These are phyloP conservation scores for Eucidaris tribuloides DNA, from an alignment of 35 echinoderm and acorn worm genomes.

Conservation along the genomic window DNA sequence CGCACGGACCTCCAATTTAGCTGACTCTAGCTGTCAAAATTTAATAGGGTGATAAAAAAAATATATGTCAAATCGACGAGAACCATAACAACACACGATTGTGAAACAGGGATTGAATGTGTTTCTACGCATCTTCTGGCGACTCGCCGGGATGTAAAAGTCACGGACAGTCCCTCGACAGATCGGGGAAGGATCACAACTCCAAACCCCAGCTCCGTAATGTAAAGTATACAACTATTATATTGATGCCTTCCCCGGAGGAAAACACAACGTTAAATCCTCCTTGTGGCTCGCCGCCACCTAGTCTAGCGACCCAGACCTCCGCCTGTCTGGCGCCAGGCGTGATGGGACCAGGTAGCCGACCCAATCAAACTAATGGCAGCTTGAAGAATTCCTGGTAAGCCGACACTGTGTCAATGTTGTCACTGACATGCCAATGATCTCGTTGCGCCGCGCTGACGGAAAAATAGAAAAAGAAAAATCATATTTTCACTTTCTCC, in stretches of 20 bases:
- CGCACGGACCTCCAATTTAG: too few relatives aligned
- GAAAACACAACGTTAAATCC: background rate
- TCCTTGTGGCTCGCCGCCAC: background rate
- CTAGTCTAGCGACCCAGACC: background rate
- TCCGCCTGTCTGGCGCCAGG: constrained; percentile 3
- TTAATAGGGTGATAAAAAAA: too few relatives aligned
- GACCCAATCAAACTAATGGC: background rate
- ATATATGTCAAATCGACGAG: too few relatives aligned
- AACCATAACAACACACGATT: too few relatives aligned
- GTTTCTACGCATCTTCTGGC: too few relatives aligned
- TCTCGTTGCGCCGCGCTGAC: background rate
- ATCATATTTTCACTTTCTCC: background rate
- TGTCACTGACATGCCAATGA: constrained; percentile 15
- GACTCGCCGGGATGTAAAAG: too few relatives aligned
- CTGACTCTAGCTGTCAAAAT: too few relatives aligned
- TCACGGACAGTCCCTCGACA: constrained; percentile 11
- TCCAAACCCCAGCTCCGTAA: constrained; percentile 7
- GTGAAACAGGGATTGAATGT: too few relatives aligned
- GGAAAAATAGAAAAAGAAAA: background rate
- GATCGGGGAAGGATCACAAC: background rate
- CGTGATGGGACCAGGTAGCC: background rate
- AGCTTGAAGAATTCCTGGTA: background rate
- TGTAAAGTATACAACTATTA: background rate
- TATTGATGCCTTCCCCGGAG: constrained; percentile 14
- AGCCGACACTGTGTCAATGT: constrained; percentile 23